Evolutionary conservation across 2,888 invertebrate genomes (phyloP), one percentile per base, ranked within the genome.

Genomic region (Synanthedon formicaeformis): DNA sequence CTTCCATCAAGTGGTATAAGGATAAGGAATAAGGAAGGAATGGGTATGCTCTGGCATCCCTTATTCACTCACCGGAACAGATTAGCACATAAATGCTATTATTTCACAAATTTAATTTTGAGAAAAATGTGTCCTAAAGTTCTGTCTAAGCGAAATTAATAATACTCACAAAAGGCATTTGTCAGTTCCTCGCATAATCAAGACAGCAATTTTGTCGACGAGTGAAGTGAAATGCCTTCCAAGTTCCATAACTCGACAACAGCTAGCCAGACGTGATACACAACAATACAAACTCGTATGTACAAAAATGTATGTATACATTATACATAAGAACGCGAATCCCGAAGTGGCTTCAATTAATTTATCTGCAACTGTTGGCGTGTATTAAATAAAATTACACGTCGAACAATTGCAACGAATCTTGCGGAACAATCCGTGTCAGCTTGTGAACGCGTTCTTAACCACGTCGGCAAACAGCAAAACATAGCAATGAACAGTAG

Each of bases 401-500:
- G 13, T 45, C 8, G 45, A 13, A 45, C 45, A 45, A 45, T 45
- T 45, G 45, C 13, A 14, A 45, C 14, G 45, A 45, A 45, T 45
- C 45, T 45, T 45, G 45, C n/a, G n/a, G 45, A 45, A 45, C 45
- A 13, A n/a, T n/a, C 14, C 14, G 45, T 45, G 45, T 45, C 45
- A 45, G 45, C 45, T 4, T 14, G 45, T 45, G 45, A 45, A n/a
- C n/a, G 45, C n/a, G 45, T 45, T 45, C 45, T 62, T 65, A 63
- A 65, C 65, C 64, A 63, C 66, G 62, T 58, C 60, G 58, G 60
- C 60, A 64, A 69, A 72, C 65, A 66, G 60, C 67, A 69, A 12
- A 73, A 80, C 75, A 75, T 68, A 67, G 67, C 66, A 74, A 71
- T 73, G 74, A 73, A 71, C 66, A 70, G 67, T 64, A 64, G 70